These are phyloP conservation scores for Achatina immaculata DNA, from an alignment of 1,140 invertebrate genomes.

Conservation along the genomic window DNA sequence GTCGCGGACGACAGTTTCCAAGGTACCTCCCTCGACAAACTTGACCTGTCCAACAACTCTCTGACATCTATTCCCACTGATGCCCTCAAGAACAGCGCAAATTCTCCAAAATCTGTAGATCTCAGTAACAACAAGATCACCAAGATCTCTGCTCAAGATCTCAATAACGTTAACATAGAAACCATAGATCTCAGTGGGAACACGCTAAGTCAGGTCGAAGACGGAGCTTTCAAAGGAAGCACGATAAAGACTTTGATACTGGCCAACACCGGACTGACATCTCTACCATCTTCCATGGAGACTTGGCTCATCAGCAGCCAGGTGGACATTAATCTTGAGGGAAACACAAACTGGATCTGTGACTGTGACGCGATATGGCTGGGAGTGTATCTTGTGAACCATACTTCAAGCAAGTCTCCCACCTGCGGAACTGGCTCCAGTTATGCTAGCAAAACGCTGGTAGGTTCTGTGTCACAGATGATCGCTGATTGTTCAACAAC, in stretches of 20 bases:
- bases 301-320: conserved; percentile 37
- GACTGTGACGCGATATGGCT: conserved; percentile 57
- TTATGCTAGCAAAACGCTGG: conserved; percentile 17
- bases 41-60: conserved; percentile 52
- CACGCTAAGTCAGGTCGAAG: not conserved
- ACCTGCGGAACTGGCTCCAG: conserved; percentile 22
- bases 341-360: conserved; percentile 46
- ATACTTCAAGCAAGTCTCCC: conserved; percentile 7
- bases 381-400: conserved; percentile 36
- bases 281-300: conserved; percentile 48
- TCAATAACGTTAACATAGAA: conserved; percentile 17
- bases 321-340: conserved; percentile 32
- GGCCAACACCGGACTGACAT: conserved; percentile 29
- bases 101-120: conserved; percentile 26
- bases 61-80: conserved; percentile 46
- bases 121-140: conserved; percentile 37
- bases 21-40: conserved; percentile 42
- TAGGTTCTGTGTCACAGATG: conserved; percentile 22
- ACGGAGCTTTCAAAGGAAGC: not conserved
- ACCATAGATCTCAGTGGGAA: conserved; percentile 35
- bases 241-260: not conserved
- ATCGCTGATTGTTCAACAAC: conserved; percentile 31
- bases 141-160: conserved; percentile 7
- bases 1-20: conserved; percentile 41
- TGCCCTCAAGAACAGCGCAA: conserved; percentile 11